A percentile compares a stretch with the other conserved stretches of the same genome.
phyloP scores from a whole-genome alignment of 2,888 invertebrate species.

The Epicampocera succincta region DNA sequence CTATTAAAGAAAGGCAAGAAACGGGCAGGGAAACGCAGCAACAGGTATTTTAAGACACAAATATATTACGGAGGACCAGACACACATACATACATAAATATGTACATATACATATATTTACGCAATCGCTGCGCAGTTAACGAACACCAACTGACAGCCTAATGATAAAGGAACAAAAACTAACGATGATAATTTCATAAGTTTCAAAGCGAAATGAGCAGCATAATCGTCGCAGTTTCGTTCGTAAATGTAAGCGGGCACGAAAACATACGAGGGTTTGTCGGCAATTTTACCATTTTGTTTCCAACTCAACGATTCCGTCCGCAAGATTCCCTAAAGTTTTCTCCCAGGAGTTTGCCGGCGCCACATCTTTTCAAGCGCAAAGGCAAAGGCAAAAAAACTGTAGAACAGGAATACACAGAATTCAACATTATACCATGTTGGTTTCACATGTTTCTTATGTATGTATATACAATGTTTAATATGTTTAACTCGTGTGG shows the following conservation, averaged over 20 bases:
- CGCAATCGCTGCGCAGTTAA: background rate
- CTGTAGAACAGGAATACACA: too few relatives aligned
- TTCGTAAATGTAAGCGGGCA: background rate
- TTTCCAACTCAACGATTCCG: too few relatives aligned
- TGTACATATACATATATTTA: background rate
- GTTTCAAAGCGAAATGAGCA: slow-evolving; percentile 40
- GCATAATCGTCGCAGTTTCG: slow-evolving; percentile 21
- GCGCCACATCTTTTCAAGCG: too few relatives aligned
- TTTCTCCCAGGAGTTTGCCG: too few relatives aligned
- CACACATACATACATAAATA: background rate
- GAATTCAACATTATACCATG: too few relatives aligned
- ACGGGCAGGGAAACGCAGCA: slow-evolving; percentile 8
- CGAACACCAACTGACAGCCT: slow-evolving; percentile 12
- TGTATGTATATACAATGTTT: too few relatives aligned
- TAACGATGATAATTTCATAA: slow-evolving; percentile 67
- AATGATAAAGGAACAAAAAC: slow-evolving; percentile 61
- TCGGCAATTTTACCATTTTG: too few relatives aligned
- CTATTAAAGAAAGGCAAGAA: slow-evolving; percentile 2
- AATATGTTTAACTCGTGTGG: too few relatives aligned
- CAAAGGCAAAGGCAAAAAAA: too few relatives aligned
- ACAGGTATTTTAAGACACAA: slow-evolving; percentile 23
- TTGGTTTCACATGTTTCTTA: too few relatives aligned
- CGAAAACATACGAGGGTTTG: slow-evolving; percentile 20
- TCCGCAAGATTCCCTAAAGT: too few relatives aligned
- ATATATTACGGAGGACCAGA: background rate